phyloP scores from a whole-genome alignment of 2,888 invertebrate species.

The Salpingus planirostris region DNA sequence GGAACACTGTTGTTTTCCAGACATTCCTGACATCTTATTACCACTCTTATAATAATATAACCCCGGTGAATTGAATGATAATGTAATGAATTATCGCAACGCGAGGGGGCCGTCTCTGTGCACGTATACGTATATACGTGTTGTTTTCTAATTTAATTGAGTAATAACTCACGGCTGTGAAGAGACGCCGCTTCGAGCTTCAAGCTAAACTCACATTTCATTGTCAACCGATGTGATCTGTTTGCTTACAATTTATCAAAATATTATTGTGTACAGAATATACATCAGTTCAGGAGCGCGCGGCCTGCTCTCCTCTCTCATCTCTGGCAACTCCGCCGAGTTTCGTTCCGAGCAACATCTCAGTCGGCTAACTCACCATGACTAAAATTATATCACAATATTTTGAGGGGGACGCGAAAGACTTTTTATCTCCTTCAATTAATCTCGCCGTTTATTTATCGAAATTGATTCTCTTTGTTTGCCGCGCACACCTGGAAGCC shows the following conservation, averaged over 20 bases:
- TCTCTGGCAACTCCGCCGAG: too few species aligned
- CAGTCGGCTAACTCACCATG: constrained; percentile 14
- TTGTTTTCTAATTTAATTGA: constrained; percentile 16
- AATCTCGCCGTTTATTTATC: constrained; percentile 20
- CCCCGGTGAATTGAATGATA: too few species aligned
- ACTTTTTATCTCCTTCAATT: constrained; percentile 19
- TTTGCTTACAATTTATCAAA: constrained; percentile 32
- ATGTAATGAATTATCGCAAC: constrained; percentile 7
- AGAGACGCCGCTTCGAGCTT: constrained; percentile 13
- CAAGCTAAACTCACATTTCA: constrained; percentile 23
- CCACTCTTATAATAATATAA: too few species aligned
- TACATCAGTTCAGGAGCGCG: constrained; percentile 21
- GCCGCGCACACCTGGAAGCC: constrained; percentile 7
- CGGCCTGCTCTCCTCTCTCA: too few species aligned
- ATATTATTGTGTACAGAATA: constrained; percentile 28
- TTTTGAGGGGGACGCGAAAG: constrained; percentile 11
- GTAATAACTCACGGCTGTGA: constrained; percentile 13
- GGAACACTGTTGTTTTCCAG: constrained; percentile 2
- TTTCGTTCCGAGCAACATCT: constrained; percentile 17
- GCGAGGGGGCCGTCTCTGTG: too few species aligned
- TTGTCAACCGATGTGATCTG: constrained; percentile 30
- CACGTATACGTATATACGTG: too few species aligned
- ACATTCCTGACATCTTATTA: constrained; percentile 2
- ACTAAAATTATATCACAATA: constrained; percentile 21
- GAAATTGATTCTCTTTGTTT: constrained; percentile 19